Conservation (phyloP, 1,140 invertebrate species). For the Apis cerana region DNA sequence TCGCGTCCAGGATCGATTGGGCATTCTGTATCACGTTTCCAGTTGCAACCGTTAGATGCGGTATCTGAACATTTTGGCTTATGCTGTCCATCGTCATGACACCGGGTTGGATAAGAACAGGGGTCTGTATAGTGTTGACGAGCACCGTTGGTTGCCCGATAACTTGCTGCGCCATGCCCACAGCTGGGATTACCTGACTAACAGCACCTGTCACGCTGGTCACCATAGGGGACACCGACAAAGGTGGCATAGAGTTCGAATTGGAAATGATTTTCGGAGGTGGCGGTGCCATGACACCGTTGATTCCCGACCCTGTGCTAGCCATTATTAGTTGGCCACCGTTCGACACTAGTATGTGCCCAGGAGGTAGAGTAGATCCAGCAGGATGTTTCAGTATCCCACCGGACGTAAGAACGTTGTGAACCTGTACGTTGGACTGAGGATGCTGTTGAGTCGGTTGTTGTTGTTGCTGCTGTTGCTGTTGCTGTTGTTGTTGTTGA, state of each 20-base stretch:
- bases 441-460: constrained; percentile 60
- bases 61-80: constrained; percentile 85
- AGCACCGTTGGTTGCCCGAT: constrained; percentile 89
- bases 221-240: constrained; percentile 85
- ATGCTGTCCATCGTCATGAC: constrained; percentile 86
- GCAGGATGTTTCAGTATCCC: constrained; percentile 80
- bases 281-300: constrained; percentile 84
- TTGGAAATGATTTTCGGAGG: constrained; percentile 84
- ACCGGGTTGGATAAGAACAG: constrained; percentile 89
- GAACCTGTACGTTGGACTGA: constrained; percentile 72
- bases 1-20: constrained; percentile 80
- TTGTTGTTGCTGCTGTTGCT: constrained; percentile 63
- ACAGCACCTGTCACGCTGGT: constrained; percentile 88
- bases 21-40: constrained; percentile 85
- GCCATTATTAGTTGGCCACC: constrained; percentile 88
- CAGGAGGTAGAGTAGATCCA: constrained; percentile 82
- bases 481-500: constrained; percentile 64
- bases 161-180: constrained; percentile 84
- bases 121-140: constrained; percentile 90
- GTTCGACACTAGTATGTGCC: constrained; percentile 88
- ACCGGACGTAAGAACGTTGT: constrained; percentile 77
- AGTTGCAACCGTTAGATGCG: constrained; percentile 83
- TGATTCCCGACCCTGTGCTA: constrained; percentile 81
- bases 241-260: constrained; percentile 84
- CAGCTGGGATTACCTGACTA: constrained; percentile 85